Evolutionary conservation across 2,797 vertebrate genomes (phyloP), one percentile per base, ranked within the genome.

Genomic region (Halcyon badia): DNA sequence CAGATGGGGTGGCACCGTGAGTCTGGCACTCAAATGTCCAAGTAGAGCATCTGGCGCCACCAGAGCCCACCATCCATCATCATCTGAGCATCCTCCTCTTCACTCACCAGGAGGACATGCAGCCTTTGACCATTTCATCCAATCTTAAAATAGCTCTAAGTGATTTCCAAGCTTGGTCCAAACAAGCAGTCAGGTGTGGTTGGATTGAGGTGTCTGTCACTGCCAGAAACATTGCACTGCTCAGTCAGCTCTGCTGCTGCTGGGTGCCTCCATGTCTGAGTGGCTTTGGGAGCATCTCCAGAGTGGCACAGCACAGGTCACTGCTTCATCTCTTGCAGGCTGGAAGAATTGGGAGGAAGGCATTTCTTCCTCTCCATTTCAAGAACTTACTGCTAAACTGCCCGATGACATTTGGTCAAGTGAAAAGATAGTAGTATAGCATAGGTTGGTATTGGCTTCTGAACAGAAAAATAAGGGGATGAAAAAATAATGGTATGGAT

Each of bases 401-500:
- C n/a, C 65, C 91, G 60, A 30, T 77, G 77, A 52, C 44, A 15
- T 70, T 49, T 79, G 70, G 60, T 87, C 77, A 66, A 71, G 62
- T 87, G 93, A 96, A 65, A 94, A 71, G 71, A 58, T 78, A 94
- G 65, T 87, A 56, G 51, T 65, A 39, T 52, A 68, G 52, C 17
- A 6, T 64, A 41, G 81, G 87, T 85, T 30, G 5, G 57, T n/a
- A 44, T 71, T 87, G 87, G 68, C 54, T 94, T 92, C 81, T 6
- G 10, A 95, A 89, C 64, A 89, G 81, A 66, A 95, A 90, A 89
- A 82, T 57, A 78, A 90, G 56, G 44, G 75, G 90, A 25, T 93
- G 77, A 94, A 71, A 86, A 96, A 97, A 91, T 93, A 95, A 28
- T 54, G 61, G 73, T 72, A 31, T 15, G 6, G 79, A 96, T 97